Evolutionary conservation across 1,140 invertebrate species (phyloP).

Genomic region (Eupristina koningsbergeri): DNA sequence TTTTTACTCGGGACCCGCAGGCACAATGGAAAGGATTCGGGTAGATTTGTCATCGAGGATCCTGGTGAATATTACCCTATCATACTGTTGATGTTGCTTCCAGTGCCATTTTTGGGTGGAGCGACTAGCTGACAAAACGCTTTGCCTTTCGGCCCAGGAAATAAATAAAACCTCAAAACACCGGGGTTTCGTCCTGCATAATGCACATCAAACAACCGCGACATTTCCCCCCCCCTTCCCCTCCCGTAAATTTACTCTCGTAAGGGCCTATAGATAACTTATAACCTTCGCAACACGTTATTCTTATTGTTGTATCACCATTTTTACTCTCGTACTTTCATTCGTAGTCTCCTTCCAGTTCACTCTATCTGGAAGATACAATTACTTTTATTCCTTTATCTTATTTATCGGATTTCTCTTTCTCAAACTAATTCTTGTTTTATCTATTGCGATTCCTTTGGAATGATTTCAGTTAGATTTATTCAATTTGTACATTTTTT

Average conservation of each 20-base stretch:
- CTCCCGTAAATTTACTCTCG: constrained; percentile 25
- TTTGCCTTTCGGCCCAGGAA: constrained; percentile 37
- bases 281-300: not conserved
- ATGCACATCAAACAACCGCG: constrained; percentile 8
- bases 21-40: constrained; percentile 52
- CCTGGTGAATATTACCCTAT: constrained; percentile 47
- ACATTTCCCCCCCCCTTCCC: constrained; percentile 23
- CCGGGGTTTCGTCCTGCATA: constrained; percentile 41
- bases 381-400: not conserved
- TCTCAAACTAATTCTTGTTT: no score
- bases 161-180: constrained; percentile 47
- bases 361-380: not conserved
- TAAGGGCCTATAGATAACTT: constrained; percentile 41
- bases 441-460: no score
- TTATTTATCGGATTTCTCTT: no score
- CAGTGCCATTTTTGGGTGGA: not conserved
- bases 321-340: no score
- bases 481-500: no score
- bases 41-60: constrained; percentile 56
- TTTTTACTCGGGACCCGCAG: not conserved
- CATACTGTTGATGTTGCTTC: not conserved
- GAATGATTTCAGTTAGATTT: no score
- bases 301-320: constrained; percentile 29
- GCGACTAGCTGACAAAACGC: constrained; percentile 47
- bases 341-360: not conserved